Base-by-base conservation (phyloP, 2,797 vertebrate genomes). In the Sebastes steindachneri region DNA sequence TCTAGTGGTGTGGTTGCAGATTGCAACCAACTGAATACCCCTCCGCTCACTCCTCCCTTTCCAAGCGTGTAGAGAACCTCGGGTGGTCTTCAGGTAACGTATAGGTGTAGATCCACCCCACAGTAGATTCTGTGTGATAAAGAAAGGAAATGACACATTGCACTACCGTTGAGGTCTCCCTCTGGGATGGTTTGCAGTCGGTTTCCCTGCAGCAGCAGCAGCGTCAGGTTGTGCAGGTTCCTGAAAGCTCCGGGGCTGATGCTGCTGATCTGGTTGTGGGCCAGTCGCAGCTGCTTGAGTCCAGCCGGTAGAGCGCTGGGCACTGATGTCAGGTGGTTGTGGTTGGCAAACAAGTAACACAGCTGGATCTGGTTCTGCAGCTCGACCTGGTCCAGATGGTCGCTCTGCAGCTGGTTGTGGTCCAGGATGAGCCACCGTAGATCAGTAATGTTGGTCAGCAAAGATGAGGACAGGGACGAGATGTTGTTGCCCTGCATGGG, bases 191-290 rank as follows among this genome's bases (percentile, higher is more conserved):
- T 90, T 72, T 92, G 92, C 70, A 97, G 88, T 15, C 70, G 82
- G 89, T 96, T 97, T 62, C 95, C 95, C 82, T 96, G 95, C 70
- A 97, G 94, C 67, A 97, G 90, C 80, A 96, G 91, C 73, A 95
- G n/a, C 0, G 92, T 95, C 68, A 96, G 88, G 79, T 95, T 93
- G 5, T 79, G 80, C 51, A 96, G 79, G 68, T 95, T 89, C 69
- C 90, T 64, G 55, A 96, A 94, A n/a, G 88, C 75, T 25, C 77
- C 82, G 0, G 85, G 75, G 35, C 77, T 60, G 86, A 96, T 90
- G 83, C 74, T 93, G 82, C 86, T 89, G 87, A 96, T 96, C 25
- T 70, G 90, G 88, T 96, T 96, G 88, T 95, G 70, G 25, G 95
- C 94, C 77, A 96, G 88, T 51, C 96, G 89, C 48, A 96, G 92